These are phyloP conservation scores for Larimichthys crocea DNA, from an alignment of 2,113 vertebrate species.

Conservation along the genomic window DNA sequence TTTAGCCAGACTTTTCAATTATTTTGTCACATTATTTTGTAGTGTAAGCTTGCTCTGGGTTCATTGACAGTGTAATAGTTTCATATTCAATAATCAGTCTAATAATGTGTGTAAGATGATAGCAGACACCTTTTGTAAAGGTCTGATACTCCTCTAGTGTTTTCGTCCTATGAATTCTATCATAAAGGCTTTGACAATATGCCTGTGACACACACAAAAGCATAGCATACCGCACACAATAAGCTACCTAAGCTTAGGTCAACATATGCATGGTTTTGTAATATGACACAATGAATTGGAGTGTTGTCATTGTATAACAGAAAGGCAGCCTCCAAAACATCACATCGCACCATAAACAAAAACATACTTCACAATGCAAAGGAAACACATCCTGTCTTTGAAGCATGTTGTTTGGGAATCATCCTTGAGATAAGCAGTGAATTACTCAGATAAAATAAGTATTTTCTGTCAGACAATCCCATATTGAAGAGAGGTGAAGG, in stretches of 20 bases:
- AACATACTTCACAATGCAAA: conserved; percentile 9
- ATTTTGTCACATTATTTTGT: conserved; percentile 7
- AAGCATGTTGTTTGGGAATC: conserved; percentile 11
- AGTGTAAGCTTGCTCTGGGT: neutral
- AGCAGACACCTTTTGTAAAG: neutral
- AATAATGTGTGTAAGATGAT: neutral
- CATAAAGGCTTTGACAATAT: conserved; percentile 29
- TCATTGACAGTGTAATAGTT: neutral
- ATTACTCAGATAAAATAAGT: conserved; percentile 6
- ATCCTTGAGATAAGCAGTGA: conserved; percentile 22
- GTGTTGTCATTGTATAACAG: conserved; percentile 15
- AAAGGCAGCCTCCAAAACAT: conserved; percentile 18
- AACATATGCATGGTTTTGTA: conserved; percentile 5
- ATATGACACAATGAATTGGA: conserved; percentile 14
- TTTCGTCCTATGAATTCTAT: conserved; percentile 4
- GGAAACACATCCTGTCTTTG: conserved; percentile 22
- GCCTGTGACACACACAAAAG: conserved; percentile 31
- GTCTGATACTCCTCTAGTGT: neutral
- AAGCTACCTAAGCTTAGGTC: conserved; percentile 14
- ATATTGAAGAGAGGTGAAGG: conserved; percentile 36
- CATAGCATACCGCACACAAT: conserved; percentile 23
- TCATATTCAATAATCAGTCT: neutral
- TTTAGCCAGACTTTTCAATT: conserved; percentile 7
- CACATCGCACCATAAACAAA: conserved; percentile 27
- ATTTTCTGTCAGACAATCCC: conserved; percentile 44